These are phyloP conservation scores for Paedocypris sp. DNA, from an alignment of 2,113 vertebrate species.

Conservation along the genomic window DNA sequence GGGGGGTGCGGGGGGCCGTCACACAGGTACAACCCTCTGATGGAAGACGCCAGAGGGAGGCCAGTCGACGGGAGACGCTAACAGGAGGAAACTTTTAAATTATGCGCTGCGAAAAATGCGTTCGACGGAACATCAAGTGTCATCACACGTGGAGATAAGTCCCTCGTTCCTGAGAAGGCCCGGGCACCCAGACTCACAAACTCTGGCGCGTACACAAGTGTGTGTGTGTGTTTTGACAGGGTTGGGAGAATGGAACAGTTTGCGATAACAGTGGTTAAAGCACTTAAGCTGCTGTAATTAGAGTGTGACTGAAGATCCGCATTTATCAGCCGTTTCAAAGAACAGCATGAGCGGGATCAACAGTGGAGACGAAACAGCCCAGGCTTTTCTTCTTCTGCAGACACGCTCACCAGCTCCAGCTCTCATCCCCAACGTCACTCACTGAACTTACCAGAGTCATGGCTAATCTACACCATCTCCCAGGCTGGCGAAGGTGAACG, in stretches of 20 bases:
- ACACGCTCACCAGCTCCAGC: conserved; percentile 10
- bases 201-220: conserved; percentile 3
- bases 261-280: conserved; percentile 63
- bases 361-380: conserved; percentile 36
- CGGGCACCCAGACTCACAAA: conserved; percentile 30
- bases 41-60: conserved; percentile 15
- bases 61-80: conserved; percentile 30
- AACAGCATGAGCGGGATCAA: conserved; percentile 48
- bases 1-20: conserved; percentile 30
- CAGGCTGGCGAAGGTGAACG: too few species aligned
- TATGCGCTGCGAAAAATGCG: conserved; percentile 27
- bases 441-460: background rate
- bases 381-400: conserved; percentile 27
- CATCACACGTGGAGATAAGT: conserved; percentile 31
- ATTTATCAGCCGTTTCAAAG: conserved; percentile 62
- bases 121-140: conserved; percentile 44
- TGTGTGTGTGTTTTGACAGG: conserved; percentile 28
- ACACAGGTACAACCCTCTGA: conserved; percentile 25
- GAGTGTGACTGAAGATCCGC: conserved; percentile 62
- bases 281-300: conserved; percentile 73
- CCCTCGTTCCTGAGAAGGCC: conserved; percentile 12
- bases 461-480: too few species aligned
- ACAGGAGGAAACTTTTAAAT: conserved; percentile 37
- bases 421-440: conserved; percentile 17
- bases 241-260: conserved; percentile 46